phyloP scores from a whole-genome alignment of 1,140 invertebrate genomes.

The Odontomachus brunneus region DNA sequence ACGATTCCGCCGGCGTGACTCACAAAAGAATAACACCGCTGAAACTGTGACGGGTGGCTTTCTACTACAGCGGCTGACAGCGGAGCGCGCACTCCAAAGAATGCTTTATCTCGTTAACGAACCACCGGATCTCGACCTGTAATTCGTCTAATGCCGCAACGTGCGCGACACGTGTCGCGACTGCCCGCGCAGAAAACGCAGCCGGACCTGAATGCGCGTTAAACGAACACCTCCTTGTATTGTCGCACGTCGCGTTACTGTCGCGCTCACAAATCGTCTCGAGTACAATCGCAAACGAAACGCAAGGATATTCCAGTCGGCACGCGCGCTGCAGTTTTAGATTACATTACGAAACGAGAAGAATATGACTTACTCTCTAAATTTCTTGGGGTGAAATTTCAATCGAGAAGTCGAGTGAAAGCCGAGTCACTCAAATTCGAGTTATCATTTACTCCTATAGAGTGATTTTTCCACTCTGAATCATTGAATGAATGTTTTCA shows the following conservation, averaged over 20 bases:
- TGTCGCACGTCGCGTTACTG: conserved; percentile 61
- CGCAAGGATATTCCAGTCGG: background rate
- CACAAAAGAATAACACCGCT: conserved; percentile 36
- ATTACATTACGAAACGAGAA: no score
- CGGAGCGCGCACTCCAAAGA: conserved; percentile 10
- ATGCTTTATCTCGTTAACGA: conserved; percentile 62
- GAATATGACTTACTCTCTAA: no score
- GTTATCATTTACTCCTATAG: no score
- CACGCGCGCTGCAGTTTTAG: no score
- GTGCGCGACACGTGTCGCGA: conserved; percentile 32
- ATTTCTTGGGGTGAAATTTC: no score
- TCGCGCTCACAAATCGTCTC: conserved; percentile 3
- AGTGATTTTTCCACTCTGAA: no score
- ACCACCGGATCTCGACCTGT: conserved; percentile 43
- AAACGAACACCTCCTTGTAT: conserved; percentile 70
- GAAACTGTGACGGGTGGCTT: conserved; percentile 26
- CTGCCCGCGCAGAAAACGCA: conserved; percentile 30
- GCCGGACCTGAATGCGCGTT: conserved; percentile 66
- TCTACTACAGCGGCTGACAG: conserved; percentile 42
- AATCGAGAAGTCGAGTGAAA: no score
- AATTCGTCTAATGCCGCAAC: conserved; percentile 59
- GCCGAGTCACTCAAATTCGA: no score
- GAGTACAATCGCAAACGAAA: conserved; percentile 11
- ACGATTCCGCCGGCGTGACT: conserved; percentile 36
- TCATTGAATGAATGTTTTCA: no score